Evolutionary conservation across 2,888 invertebrate genomes (phyloP).

Genomic region (Macroteleia sp.): DNA sequence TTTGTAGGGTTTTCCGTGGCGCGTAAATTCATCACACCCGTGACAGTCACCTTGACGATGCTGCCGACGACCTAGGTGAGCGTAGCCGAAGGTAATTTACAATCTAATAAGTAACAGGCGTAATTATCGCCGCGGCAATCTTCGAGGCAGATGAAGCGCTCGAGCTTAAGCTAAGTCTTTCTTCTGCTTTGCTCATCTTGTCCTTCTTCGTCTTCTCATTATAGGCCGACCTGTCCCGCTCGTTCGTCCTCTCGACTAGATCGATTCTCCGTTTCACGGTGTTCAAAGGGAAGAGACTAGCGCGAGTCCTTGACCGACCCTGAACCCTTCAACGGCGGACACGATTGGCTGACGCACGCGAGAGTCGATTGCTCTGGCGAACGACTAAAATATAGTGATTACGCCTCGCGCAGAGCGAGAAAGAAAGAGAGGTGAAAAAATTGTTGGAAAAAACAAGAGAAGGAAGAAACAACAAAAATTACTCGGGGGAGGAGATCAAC

Average conservation of each 20-base stretch:
- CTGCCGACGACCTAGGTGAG: constrained; percentile 45
- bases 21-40: no score
- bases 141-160: constrained; percentile 41
- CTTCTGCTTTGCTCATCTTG: constrained; percentile 6
- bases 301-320: constrained; percentile 83
- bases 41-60: constrained; percentile 46
- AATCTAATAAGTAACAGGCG: constrained; percentile 63
- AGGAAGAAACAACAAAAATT: constrained; percentile 7
- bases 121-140: constrained; percentile 61
- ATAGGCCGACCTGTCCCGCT: constrained; percentile 48
- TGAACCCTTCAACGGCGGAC: constrained; percentile 79
- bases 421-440: constrained; percentile 33
- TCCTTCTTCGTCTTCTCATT: constrained; percentile 53
- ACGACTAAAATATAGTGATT: constrained; percentile 78
- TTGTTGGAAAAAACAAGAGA: constrained; percentile 1
- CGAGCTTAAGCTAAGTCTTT: neutral
- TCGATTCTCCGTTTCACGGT: constrained; percentile 56
- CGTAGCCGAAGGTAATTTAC: constrained; percentile 54
- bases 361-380: constrained; percentile 73
- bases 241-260: constrained; percentile 51
- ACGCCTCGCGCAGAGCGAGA: constrained; percentile 55
- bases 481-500: constrained; percentile 8
- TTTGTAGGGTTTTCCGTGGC: no score
- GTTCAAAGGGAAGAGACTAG: constrained; percentile 62
- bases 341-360: constrained; percentile 71